These are phyloP conservation scores for Gila orcuttii DNA, from an alignment of 2,113 vertebrate genomes.

Conservation along the genomic window DNA sequence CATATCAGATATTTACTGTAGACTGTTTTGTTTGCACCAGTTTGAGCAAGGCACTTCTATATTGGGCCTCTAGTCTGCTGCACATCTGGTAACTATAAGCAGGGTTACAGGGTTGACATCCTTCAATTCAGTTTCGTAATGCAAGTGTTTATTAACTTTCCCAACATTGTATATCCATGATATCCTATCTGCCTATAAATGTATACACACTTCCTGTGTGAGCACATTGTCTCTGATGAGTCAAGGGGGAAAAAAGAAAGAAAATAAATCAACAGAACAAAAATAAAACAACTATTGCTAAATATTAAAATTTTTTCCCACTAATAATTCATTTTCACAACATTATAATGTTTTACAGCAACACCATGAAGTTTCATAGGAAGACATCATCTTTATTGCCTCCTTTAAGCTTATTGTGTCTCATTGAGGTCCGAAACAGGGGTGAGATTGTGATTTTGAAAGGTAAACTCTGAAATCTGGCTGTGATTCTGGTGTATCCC, in stretches of 20 bases:
- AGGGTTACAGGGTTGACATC: background rate
- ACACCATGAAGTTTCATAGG: background rate
- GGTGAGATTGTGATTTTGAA: background rate
- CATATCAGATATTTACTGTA: background rate
- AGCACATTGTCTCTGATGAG: background rate
- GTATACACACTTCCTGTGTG: constrained; percentile 16
- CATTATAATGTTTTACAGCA: background rate
- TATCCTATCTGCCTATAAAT: background rate
- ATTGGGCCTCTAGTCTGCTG: background rate
- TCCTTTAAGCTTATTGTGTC: background rate
- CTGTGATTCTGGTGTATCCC: background rate
- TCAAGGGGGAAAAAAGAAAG: background rate
- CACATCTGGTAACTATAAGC: constrained; percentile 26
- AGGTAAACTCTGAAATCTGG: background rate
- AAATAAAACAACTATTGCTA: background rate
- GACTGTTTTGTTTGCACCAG: background rate
- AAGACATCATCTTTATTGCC: background rate
- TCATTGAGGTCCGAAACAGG: background rate
- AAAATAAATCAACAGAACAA: background rate
- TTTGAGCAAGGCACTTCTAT: background rate
- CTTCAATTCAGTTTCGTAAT: constrained; percentile 3
- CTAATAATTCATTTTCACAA: background rate
- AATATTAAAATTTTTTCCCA: background rate
- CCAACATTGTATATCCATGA: background rate
- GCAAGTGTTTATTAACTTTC: constrained; percentile 19